Base-by-base conservation (phyloP, 2,113 vertebrate genomes). In the Phasianus colchicus region DNA sequence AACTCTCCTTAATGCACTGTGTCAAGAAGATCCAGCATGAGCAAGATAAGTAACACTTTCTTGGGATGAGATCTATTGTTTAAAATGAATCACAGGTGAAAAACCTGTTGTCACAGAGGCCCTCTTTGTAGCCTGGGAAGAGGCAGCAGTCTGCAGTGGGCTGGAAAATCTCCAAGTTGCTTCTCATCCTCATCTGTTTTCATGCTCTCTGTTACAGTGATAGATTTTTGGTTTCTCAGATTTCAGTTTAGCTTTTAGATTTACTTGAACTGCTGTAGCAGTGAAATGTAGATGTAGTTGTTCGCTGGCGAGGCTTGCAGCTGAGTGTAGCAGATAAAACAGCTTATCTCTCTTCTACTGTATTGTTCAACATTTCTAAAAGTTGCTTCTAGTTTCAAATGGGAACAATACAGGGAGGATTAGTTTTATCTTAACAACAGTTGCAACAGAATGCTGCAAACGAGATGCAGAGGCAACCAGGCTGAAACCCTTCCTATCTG, bases 221-320 rank as follows among this genome's bases (percentile, higher is more conserved):
- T 72, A 88, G 80, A 81, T 92, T 88, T 94, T 88, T 88, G 66
- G 61, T 81, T 93, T 71, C 88, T 88, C 80, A 84, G 70, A 88
- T 92, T 92, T 88, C 73, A 86, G 50, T 95, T 92, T 74, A 96
- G 76, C 90, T 93, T 93, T 90, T 69, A 78, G 80, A 92, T 93
- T 94, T 92, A 88, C 70, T 86, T 78, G 73, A 86, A 57, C 83
- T 55, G 34, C 80, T 83, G 9, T 84, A 90, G 81, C 57, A 86
- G 73, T 86, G 90, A 92, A 93, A 84, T 92, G 73, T 77, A 58
- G 38, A 19, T 79, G 54, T 43, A 79, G 70, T 55, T 75, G 47
- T 81, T 79, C 19, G 24, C 74, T 48, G 66, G 76, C 81, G 80
- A 84, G 61, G 70, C 63, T 90, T 88, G 93, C 65, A 84, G 66